Evolutionary conservation across 2,888 invertebrate species (phyloP).

Genomic region (Microctonus hyperodae): DNA sequence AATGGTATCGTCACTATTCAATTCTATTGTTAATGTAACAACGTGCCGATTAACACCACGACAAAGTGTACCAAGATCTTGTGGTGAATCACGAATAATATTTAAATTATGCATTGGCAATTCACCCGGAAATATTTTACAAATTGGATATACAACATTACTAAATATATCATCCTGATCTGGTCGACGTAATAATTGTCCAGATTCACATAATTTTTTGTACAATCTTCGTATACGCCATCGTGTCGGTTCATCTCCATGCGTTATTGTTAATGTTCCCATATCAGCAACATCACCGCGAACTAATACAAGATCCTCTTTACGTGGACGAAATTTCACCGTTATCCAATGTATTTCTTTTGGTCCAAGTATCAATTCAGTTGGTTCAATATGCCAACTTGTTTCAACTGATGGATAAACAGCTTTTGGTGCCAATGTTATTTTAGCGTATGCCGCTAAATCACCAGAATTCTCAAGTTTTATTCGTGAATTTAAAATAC

Average conservation of each 20-base stretch:
- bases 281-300: conserved; percentile 59
- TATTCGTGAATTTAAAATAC: conserved; percentile 64
- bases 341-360: conserved; percentile 59
- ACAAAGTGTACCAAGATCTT: conserved; percentile 57
- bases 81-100: conserved; percentile 54
- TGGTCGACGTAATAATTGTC: conserved; percentile 48
- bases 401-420: conserved; percentile 55
- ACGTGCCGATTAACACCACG: conserved; percentile 55
- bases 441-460: conserved; percentile 65
- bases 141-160: conserved; percentile 54
- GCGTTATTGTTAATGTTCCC: conserved; percentile 64
- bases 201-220: conserved; percentile 54
- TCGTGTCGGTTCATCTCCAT: conserved; percentile 66
- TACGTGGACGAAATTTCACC: conserved; percentile 63
- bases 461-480: conserved; percentile 68
- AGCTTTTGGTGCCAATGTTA: conserved; percentile 58
- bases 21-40: conserved; percentile 57
- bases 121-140: conserved; percentile 56
- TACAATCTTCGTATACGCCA: conserved; percentile 59
- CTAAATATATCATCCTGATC: conserved; percentile 50
- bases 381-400: conserved; percentile 62
- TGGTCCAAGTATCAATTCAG: conserved; percentile 62
- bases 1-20: conserved; percentile 55
- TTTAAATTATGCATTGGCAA: conserved; percentile 50
- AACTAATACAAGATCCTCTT: conserved; percentile 62